Base-by-base conservation (phyloP, 2,888 invertebrate genomes). In the Harpalus rufipes region DNA sequence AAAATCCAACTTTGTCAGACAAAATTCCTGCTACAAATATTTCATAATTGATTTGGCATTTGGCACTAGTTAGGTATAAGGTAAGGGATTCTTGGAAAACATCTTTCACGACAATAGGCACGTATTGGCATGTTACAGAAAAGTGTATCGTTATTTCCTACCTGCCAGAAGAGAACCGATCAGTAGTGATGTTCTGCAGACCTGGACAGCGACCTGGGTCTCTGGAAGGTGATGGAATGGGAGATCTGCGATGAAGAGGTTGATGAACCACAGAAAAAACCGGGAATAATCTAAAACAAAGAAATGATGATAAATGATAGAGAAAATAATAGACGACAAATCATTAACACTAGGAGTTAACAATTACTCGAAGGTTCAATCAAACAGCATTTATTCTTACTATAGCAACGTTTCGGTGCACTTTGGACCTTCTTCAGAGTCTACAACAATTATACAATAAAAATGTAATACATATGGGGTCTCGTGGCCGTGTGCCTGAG, bases 61-160 rank as follows among this genome's bases (percentile, higher is more conserved):
- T 51, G 44, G 44, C 44, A 51, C 44, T 51, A 51, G 44, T 51
- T 51, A 12, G 44, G 44, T 12, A n/a, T n/a, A 32, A 32, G 32
- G 32, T 5, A 32, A 10, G 63, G 12, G 21, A 63, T 63, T 63
- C 63, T 21, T 12, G 21, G 63, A 63, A 63, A 25, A 63, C 18
- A 63, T 63, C 18, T 63, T 12, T 10, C 5, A 5, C 63, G 25
- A 63, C 63, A 63, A 63, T 61, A 21, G 61, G 0, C 61, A 14
- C 6, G 12, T 21, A 18, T 21, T 63, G 63, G 74, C 18, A 39
- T 74, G 74, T 74, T 74, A 21, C 16, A 56, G 41, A 74, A 74
- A 74, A 74, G 8, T 74, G 51, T 74, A 74, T 74, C 58, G 56
- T 18, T 68, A 14, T n/a, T 18, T 44, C 12, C 51, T 79, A 58